Percentiles rank a stretch among this genome's conserved stretches.
Evolutionary conservation across 2,113 vertebrate genomes (phyloP).

Genomic region (Scalopus aquaticus): DNA sequence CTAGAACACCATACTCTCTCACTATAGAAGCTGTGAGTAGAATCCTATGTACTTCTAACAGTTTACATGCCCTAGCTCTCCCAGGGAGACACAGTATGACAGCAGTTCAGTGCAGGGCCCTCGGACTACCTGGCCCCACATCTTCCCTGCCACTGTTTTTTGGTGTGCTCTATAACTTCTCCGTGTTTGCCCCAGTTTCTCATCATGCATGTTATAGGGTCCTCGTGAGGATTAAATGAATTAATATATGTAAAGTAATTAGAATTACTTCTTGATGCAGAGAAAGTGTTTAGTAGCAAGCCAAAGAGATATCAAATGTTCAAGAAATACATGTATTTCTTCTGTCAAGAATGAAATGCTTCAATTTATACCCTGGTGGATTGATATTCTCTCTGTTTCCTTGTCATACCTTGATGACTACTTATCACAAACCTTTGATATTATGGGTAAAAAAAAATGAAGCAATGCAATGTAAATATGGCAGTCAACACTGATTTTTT

Average conservation of each 20-base stretch:
- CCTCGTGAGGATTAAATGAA: background rate
- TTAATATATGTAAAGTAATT: background rate
- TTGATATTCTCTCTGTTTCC: no score
- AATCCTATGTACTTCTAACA: background rate
- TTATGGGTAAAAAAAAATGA: background rate
- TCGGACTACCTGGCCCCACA: no score
- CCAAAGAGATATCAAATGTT: background rate
- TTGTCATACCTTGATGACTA: background rate
- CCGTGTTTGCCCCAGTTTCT: background rate
- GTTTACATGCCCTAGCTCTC: background rate
- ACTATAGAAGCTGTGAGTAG: conserved; percentile 92
- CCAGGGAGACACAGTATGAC: background rate
- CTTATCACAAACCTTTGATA: background rate
- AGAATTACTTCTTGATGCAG: background rate
- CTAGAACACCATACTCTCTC: conserved; percentile 90
- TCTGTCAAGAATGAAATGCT: background rate
- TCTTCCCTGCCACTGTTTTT: background rate
- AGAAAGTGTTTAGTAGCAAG: background rate
- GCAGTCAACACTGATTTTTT: background rate
- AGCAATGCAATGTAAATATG: background rate
- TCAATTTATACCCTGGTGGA: background rate
- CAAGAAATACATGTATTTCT: background rate
- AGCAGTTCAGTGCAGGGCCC: background rate
- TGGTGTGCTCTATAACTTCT: background rate
- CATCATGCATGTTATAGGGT: background rate